Percentiles rank a stretch among this genome's conserved stretches.
phyloP scores from a whole-genome alignment of 2,888 invertebrate genomes.

The Lasioglossum figueresi region DNA sequence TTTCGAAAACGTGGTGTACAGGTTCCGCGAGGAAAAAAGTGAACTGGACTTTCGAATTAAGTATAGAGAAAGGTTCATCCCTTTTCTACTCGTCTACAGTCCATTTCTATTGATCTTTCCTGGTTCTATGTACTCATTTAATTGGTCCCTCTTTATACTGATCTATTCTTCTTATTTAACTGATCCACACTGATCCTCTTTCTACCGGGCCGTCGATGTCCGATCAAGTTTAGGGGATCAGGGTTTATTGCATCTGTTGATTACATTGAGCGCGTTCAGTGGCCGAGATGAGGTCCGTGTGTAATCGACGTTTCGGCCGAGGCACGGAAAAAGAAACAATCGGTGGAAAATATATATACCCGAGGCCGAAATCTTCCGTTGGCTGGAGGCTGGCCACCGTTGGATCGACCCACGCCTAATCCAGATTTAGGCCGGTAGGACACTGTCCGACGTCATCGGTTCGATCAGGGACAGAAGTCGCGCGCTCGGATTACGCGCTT shows the following conservation, averaged over 20 bases:
- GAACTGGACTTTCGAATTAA: not conserved
- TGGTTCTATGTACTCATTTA: too few relatives aligned
- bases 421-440: constrained; percentile 2
- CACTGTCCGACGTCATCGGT: constrained; percentile 5
- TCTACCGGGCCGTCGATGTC: not conserved
- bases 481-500: not conserved
- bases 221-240: not conserved
- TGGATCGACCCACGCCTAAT: not conserved
- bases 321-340: not conserved
- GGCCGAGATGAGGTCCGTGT: not conserved
- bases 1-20: not conserved
- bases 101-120: not conserved
- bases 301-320: constrained; percentile 1
- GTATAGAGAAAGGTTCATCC: too few relatives aligned
- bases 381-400: not conserved
- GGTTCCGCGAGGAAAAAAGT: not conserved
- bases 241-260: constrained; percentile 6
- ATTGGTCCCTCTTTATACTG: not conserved
- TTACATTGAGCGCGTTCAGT: not conserved
- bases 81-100: not conserved
- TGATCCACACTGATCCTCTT: not conserved
- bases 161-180: not conserved
- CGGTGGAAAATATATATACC: not conserved
- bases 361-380: not conserved
- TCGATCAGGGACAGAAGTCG: not conserved